Base-by-base conservation (phyloP, 2,797 vertebrate species). In the Phoxinus dragarum region DNA sequence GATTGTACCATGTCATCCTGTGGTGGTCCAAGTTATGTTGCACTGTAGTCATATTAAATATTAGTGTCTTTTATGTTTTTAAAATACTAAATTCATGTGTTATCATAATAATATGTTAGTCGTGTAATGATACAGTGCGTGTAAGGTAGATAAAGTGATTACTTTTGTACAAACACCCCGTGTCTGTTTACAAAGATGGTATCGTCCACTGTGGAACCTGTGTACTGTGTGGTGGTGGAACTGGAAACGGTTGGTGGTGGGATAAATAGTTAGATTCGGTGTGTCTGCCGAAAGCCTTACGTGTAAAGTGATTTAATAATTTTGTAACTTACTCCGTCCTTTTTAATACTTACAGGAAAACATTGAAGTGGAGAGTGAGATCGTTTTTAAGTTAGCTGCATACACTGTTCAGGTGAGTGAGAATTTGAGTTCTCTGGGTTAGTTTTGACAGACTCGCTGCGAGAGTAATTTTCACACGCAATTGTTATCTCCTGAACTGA, bases 381-480 rank as follows among this genome's bases (percentile, higher is more conserved):
- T 97, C 72, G 93, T 97, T 76, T 99, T 99, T 95, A 98, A 95
- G 91, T 95, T 99, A 93, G 97, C 98, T 0, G 98, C 97, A 0
- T 96, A 98, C 89, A 92, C 97, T 87, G 90, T 99, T 89, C 98
- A 99, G 97, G 98, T 99, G 95, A 97, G 97, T 77, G 47, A 47
- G 72, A 40, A 27, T 86, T 61, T 73, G 7, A 54, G 21, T 47
- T 16, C 7, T 34, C 38, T 75, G 21, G 23, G 17, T 66, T 72
- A 66, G 16, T 73, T 87, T 82, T 88, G 68, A 86, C 87, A 82
- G 19, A 71, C 64, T 84, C 17, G 12, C 7, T 61, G 52, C 21
- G 56, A 47, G 56, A 47, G 78, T 86, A 36, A 71, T 21, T 86
- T 81, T n/a, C 38, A 81, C 42, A 61, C 78, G 47, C 40, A 44